Percentiles rank a stretch among this genome's conserved stretches.
These are phyloP conservation scores for Phataginus tricuspis DNA, from an alignment of 2,797 vertebrate species.

Conservation along the genomic window DNA sequence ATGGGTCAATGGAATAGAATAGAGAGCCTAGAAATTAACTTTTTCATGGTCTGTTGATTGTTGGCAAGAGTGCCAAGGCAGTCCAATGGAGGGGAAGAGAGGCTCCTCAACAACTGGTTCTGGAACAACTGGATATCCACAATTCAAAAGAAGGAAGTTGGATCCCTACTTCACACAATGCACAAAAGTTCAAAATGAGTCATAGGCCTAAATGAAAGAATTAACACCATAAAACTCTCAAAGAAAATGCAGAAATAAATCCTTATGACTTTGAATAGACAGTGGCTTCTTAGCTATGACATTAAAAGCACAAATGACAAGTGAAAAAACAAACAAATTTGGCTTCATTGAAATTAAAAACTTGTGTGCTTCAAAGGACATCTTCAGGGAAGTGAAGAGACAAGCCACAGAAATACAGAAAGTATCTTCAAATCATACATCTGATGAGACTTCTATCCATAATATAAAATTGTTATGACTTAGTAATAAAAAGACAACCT, in stretches of 20 bases:
- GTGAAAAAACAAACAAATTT: not conserved
- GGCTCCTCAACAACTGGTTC: not conserved
- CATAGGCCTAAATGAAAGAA: not conserved
- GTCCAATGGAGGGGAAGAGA: not conserved
- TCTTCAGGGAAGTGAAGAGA: not conserved
- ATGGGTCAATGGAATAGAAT: not conserved
- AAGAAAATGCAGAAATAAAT: constrained; percentile 8
- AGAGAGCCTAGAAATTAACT: not conserved
- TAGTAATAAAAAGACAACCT: not conserved
- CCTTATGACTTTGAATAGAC: not conserved
- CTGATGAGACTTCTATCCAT: not conserved
- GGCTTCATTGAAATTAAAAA: not conserved
- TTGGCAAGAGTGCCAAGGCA: not conserved
- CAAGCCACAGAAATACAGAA: not conserved
- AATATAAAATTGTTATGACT: not conserved
- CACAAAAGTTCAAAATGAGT: not conserved
- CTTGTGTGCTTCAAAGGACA: not conserved
- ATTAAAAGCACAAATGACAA: constrained; percentile 2
- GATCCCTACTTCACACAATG: not conserved
- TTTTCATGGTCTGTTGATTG: not conserved
- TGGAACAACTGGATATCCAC: not conserved
- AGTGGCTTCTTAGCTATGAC: not conserved
- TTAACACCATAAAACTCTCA: not conserved
- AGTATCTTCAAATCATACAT: constrained; percentile 17
- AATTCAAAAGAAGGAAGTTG: not conserved